phyloP scores from a whole-genome alignment of 2,888 invertebrate genomes.

The Timema podura region DNA sequence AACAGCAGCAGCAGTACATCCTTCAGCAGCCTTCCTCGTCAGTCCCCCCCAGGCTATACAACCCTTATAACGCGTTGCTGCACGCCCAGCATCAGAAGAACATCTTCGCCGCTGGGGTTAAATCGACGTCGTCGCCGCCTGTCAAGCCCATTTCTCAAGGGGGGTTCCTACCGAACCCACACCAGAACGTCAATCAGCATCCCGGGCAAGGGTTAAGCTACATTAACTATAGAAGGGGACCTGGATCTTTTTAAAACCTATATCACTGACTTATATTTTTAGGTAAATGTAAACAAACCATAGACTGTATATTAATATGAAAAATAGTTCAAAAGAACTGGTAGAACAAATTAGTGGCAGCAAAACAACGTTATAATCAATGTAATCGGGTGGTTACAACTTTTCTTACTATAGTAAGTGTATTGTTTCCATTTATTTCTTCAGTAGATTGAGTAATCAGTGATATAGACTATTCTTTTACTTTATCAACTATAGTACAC shows the following conservation, averaged over 20 bases:
- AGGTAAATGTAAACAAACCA: too few relatives aligned
- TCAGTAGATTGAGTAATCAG: too few relatives aligned
- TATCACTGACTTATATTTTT: background rate
- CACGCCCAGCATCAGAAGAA: constrained; percentile 42
- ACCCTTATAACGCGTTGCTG: constrained; percentile 32
- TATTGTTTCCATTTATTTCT: too few relatives aligned
- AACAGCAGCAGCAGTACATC: constrained; percentile 9
- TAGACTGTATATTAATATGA: too few relatives aligned
- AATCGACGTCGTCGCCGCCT: constrained; percentile 38
- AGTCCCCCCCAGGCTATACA: constrained; percentile 7
- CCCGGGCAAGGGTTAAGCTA: constrained; percentile 28
- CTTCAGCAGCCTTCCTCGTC: background rate
- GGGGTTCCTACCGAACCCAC: background rate
- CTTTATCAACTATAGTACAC: too few relatives aligned
- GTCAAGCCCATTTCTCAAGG: constrained; percentile 1
- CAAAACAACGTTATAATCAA: too few relatives aligned
- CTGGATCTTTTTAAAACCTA: constrained; percentile 18
- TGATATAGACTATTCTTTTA: too few relatives aligned
- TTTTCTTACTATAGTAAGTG: too few relatives aligned
- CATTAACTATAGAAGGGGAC: constrained; percentile 25
- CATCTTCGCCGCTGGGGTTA: constrained; percentile 39
- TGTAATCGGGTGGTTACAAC: too few relatives aligned
- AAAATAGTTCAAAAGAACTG: too few relatives aligned
- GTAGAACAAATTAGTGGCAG: too few relatives aligned
- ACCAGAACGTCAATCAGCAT: background rate